Percentiles rank a stretch among this genome's conserved stretches.
Evolutionary conservation across 2,888 invertebrate species (phyloP).

Genomic region (Callyntrura sp.): DNA sequence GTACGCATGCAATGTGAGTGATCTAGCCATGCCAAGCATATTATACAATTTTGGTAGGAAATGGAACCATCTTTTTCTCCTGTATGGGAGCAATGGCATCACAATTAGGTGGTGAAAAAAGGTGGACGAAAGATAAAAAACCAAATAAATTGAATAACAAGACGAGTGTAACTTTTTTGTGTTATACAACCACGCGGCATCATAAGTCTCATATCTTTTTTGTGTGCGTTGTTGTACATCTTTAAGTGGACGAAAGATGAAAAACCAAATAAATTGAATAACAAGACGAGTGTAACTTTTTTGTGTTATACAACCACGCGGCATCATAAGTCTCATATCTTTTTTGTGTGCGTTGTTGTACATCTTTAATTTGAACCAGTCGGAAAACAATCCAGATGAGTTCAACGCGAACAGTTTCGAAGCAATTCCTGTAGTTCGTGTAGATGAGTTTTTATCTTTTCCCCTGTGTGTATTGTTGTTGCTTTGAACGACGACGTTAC

Average conservation of each 20-base stretch:
- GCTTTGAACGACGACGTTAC: slow-evolving; percentile 10
- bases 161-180: not conserved
- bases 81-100: slow-evolving; percentile 38
- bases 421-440: slow-evolving; percentile 57
- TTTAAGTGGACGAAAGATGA: slow-evolving; percentile 45
- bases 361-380: slow-evolving; percentile 33
- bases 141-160: slow-evolving; percentile 71
- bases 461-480: too few relatives aligned
- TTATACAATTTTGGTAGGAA: not conserved
- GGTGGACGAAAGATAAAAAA: slow-evolving; percentile 65
- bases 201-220: not conserved
- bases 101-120: slow-evolving; percentile 71
- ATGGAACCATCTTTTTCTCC: not conserved
- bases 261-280: slow-evolving; percentile 70
- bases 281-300: slow-evolving; percentile 30
- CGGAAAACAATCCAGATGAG: slow-evolving; percentile 66
- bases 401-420: slow-evolving; percentile 63
- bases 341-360: slow-evolving; percentile 15
- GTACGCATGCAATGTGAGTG: slow-evolving; percentile 51
- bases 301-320: slow-evolving; percentile 1
- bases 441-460: slow-evolving; percentile 53
- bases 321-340: not conserved
- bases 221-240: not conserved
- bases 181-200: slow-evolving; percentile 1
- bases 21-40: slow-evolving; percentile 65